A percentile compares a stretch with the other conserved stretches of the same genome.
phyloP scores from a whole-genome alignment of 2,888 invertebrate species.

The Ditylenchus weischeri region DNA sequence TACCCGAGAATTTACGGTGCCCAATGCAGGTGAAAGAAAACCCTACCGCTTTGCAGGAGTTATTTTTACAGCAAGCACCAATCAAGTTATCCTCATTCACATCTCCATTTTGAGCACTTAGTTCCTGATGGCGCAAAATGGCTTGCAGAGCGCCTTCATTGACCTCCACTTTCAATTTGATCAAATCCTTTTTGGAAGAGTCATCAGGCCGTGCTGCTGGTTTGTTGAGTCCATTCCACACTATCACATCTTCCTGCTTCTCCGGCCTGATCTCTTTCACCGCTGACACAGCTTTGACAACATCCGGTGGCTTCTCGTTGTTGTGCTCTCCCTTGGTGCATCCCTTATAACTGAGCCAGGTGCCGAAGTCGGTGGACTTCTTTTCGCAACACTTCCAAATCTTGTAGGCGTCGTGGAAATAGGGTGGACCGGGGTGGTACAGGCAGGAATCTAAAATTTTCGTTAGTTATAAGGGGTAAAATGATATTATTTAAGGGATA shows the following conservation, averaged over 20 bases:
- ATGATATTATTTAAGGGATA: no score
- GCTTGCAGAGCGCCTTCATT: neutral
- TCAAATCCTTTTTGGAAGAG: neutral
- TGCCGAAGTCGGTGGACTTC: conserved; percentile 91
- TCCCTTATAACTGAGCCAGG: conserved; percentile 81
- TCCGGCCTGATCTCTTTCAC: conserved; percentile 43
- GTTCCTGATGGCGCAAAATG: conserved; percentile 14
- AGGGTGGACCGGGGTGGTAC: conserved; percentile 86
- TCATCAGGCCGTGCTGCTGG: conserved; percentile 40
- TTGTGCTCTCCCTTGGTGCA: conserved; percentile 79
- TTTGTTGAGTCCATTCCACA: conserved; percentile 57
- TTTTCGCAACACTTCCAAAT: conserved; percentile 97
- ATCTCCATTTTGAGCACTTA: neutral
- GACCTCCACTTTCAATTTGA: conserved; percentile 14
- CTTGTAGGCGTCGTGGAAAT: conserved; percentile 97
- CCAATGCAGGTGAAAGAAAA: no score
- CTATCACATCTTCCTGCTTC: conserved; percentile 46
- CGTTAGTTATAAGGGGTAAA: no score
- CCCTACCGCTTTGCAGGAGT: conserved; percentile 39
- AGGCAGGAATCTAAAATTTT: conserved; percentile 73
- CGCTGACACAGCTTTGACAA: conserved; percentile 66
- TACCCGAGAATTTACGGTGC: no score
- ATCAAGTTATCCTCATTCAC: conserved; percentile 29
- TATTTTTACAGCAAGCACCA: conserved; percentile 50
- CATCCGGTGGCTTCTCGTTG: conserved; percentile 82